Percentiles rank a stretch among this genome's conserved stretches.
Evolutionary conservation across 30 jellyfish, hydroid and myxozoan genomes (phyloP).

Genomic region (Hydra vulgaris): DNA sequence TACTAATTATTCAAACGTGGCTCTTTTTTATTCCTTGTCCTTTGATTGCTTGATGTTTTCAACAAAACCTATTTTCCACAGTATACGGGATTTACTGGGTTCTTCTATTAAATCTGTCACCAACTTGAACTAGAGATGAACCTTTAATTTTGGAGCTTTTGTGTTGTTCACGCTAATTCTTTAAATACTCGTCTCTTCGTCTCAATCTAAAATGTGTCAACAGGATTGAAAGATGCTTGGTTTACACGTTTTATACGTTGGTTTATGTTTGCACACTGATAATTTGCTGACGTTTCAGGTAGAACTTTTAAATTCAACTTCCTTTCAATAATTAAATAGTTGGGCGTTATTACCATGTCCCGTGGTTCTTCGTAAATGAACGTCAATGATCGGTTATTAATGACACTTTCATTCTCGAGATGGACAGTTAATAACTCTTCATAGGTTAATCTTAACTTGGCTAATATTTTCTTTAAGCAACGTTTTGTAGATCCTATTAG

Average conservation of each 20-base stretch:
- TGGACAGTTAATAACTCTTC: neutral
- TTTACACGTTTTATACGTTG: too few species aligned
- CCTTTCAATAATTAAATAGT: neutral
- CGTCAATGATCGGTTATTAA: neutral
- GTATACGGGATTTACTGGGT: too few species aligned
- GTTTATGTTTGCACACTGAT: neutral
- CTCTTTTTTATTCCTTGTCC: too few species aligned
- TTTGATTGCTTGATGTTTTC: too few species aligned
- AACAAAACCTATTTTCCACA: too few species aligned
- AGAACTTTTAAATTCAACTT: neutral
- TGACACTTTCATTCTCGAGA: neutral
- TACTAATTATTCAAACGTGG: too few species aligned
- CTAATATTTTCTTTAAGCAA: neutral
- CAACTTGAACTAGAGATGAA: too few species aligned
- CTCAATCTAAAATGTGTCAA: neutral
- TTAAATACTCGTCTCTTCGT: constrained; percentile 2
- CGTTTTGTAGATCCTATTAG: neutral
- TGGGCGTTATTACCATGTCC: neutral
- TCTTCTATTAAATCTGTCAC: too few species aligned
- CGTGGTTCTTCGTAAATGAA: neutral
- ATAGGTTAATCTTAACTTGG: neutral
- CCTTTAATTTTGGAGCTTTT: too few species aligned
- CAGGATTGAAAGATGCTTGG: neutral
- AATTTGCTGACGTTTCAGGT: neutral
- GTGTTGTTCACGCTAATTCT: too few species aligned